Conservation (phyloP, 2,797 vertebrate species). For the Benthosema pterotum region DNA sequence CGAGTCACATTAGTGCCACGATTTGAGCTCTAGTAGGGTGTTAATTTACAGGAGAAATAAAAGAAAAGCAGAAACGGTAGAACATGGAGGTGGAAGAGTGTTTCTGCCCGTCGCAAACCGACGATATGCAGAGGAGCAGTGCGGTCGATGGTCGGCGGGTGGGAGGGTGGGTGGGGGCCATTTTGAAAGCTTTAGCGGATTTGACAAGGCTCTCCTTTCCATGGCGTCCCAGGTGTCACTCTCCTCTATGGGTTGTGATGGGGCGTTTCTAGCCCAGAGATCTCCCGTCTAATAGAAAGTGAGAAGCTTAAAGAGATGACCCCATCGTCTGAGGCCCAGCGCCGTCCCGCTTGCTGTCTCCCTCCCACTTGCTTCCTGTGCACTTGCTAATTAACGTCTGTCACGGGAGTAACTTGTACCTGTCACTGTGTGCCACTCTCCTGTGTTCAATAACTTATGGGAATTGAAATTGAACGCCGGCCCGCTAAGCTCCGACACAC, state of each 20-base stretch:
- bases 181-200: constrained; percentile 60
- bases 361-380: constrained; percentile 61
- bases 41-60: too few species aligned
- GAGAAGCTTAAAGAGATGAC: constrained; percentile 77
- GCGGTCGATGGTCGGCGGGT: background rate
- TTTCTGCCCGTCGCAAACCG: too few species aligned
- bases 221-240: constrained; percentile 57
- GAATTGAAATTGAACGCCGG: constrained; percentile 78
- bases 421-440: constrained; percentile 70
- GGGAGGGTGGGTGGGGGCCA: too few species aligned
- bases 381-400: constrained; percentile 79
- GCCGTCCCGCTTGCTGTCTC: constrained; percentile 61
- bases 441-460: constrained; percentile 76
- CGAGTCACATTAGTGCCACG: too few species aligned
- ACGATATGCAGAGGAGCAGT: constrained; percentile 53
- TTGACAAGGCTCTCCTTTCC: constrained; percentile 65
- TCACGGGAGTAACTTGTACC: constrained; percentile 78
- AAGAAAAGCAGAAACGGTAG: too few species aligned
- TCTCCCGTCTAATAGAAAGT: constrained; percentile 73
- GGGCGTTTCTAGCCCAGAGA: constrained; percentile 61
- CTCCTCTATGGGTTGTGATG: constrained; percentile 51
- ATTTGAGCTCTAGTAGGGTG: too few species aligned
- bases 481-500: constrained; percentile 75
- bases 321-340: constrained; percentile 49
- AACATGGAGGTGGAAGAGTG: too few species aligned